These are phyloP conservation scores for Macrotus californicus DNA, from an alignment of 2,113 vertebrate genomes.

Conservation along the genomic window DNA sequence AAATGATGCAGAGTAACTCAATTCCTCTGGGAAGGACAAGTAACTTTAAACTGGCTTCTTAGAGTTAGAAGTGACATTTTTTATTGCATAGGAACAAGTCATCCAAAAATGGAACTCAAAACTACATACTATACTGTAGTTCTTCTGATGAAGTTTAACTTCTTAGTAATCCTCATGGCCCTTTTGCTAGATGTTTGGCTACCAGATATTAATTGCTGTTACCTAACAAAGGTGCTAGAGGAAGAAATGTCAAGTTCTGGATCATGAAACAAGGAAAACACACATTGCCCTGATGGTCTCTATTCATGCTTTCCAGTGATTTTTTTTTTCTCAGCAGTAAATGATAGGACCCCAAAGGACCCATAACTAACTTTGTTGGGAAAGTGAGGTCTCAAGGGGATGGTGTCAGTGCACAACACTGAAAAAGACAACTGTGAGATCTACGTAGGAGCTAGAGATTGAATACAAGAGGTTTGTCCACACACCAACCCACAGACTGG, in stretches of 20 bases:
- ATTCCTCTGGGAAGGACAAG: neutral
- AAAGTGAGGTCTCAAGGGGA: neutral
- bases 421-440: neutral
- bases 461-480: neutral
- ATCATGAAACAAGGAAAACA: neutral
- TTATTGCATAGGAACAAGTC: neutral
- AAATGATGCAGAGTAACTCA: neutral
- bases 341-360: neutral
- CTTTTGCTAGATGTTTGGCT: neutral
- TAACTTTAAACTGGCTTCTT: neutral
- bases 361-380: neutral
- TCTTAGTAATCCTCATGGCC: neutral
- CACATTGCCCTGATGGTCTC: neutral
- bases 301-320: neutral
- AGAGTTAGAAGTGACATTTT: neutral
- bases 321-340: neutral
- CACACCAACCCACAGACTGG: neutral
- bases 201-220: neutral
- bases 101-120: neutral
- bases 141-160: neutral
- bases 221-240: neutral
- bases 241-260: neutral
- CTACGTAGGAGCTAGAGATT: neutral
- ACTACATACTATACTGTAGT: neutral
- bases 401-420: neutral